phyloP scores from a whole-genome alignment of 1,140 invertebrate species.

The Aphaenogaster ashmeadi region DNA sequence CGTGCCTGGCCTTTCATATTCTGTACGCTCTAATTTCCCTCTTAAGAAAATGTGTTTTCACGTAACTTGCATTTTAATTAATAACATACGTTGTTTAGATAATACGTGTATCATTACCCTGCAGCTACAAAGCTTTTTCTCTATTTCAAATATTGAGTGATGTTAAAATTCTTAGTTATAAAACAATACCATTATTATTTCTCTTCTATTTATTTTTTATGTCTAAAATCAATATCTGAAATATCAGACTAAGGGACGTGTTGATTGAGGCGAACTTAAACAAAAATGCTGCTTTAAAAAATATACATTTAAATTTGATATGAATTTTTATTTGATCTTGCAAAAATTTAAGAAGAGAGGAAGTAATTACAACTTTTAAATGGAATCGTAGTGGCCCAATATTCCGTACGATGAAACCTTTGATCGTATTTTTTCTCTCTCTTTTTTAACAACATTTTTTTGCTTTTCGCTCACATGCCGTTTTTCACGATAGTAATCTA shows the following conservation, averaged over 20 bases:
- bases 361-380: constrained; percentile 36
- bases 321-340: constrained; percentile 11
- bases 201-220: not conserved
- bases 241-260: not conserved
- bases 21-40: not conserved
- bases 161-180: not conserved
- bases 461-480: not conserved
- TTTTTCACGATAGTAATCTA: not conserved
- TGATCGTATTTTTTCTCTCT: not conserved
- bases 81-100: constrained; percentile 8
- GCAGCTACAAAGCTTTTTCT: not conserved
- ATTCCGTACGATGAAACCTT: not conserved
- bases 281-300: not conserved
- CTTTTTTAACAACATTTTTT: not conserved
- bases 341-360: not conserved
- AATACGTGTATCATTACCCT: not conserved
- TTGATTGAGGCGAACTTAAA: not conserved
- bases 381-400: not conserved
- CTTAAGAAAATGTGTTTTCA: not conserved
- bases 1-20: not conserved
- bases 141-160: not conserved
- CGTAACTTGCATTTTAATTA: not conserved
- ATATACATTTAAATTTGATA: not conserved
- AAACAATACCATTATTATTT: not conserved
- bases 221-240: not conserved